Percentiles rank a stretch among this genome's conserved stretches.
These are phyloP conservation scores for Podarcis siculus DNA, from an alignment of 2,797 vertebrate species.

Conservation along the genomic window DNA sequence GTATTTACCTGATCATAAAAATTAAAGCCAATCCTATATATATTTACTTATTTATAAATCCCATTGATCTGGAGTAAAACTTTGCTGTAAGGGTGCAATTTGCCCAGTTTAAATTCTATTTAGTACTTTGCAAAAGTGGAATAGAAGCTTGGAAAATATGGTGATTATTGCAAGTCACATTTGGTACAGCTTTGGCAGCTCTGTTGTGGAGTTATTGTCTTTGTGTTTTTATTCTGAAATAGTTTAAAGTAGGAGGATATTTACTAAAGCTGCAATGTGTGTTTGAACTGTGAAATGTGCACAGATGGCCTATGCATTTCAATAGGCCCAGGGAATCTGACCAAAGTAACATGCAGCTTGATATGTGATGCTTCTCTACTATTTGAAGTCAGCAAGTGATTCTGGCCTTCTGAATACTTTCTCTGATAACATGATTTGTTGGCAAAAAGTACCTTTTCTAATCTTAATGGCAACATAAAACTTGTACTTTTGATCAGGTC, in stretches of 20 bases:
- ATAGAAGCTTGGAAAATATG: conserved; percentile 37
- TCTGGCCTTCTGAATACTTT: conserved; percentile 34
- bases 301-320: conserved; percentile 49
- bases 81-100: background rate
- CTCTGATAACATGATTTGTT: conserved; percentile 59
- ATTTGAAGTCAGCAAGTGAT: conserved; percentile 38
- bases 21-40: background rate
- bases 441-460: conserved; percentile 53
- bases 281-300: conserved; percentile 54
- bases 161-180: background rate
- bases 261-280: conserved; percentile 45
- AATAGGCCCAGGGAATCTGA: conserved; percentile 38
- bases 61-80: background rate
- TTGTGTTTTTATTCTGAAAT: conserved; percentile 50
- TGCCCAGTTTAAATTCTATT: background rate
- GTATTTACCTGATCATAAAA: background rate
- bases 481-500: conserved; percentile 46
- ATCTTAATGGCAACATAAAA: conserved; percentile 35
- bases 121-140: conserved; percentile 13
- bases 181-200: background rate
- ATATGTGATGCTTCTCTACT: conserved; percentile 47
- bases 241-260: conserved; percentile 46
- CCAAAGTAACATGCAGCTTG: conserved; percentile 55
- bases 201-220: conserved; percentile 53
- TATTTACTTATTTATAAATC: background rate